phyloP scores from a whole-genome alignment of 2,888 invertebrate species.

The Microdon myrmicae region DNA sequence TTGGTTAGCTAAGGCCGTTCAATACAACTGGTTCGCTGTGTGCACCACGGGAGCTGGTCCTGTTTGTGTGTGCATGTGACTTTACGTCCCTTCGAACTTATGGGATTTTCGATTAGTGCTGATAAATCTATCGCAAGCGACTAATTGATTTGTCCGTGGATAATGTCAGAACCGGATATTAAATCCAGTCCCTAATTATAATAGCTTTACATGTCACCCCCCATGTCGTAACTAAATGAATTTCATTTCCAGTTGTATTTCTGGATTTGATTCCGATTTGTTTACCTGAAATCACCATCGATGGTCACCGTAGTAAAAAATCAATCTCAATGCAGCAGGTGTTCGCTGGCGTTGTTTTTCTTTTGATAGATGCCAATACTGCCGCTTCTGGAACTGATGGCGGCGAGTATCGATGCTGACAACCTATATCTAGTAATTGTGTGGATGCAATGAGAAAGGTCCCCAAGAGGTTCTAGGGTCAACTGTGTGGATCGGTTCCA shows the following conservation, averaged over 20 bases:
- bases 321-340: slow-evolving; percentile 43
- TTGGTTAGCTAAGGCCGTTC: no score
- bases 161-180: slow-evolving; percentile 38
- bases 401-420: slow-evolving; percentile 25
- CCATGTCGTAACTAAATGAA: slow-evolving; percentile 20
- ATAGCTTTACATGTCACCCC: slow-evolving; percentile 38
- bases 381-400: slow-evolving; percentile 42
- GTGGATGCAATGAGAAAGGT: slow-evolving; percentile 3
- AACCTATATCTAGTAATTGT: slow-evolving; percentile 31
- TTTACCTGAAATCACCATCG: slow-evolving; percentile 35
- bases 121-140: slow-evolving; percentile 46
- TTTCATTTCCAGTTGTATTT: slow-evolving; percentile 24
- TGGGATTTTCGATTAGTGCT: slow-evolving; percentile 39
- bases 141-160: slow-evolving; percentile 50
- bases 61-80: no score
- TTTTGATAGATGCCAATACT: slow-evolving; percentile 15
- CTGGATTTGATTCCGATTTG: slow-evolving; percentile 29
- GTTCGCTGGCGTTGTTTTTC: slow-evolving; percentile 41
- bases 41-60: no score
- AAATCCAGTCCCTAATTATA: slow-evolving; percentile 39
- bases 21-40: no score
- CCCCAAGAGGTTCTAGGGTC: background rate
- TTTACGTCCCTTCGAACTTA: no score
- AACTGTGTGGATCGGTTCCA: slow-evolving; percentile 23
- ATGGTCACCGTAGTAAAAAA: slow-evolving; percentile 10